Base-by-base conservation (phyloP, 1,140 invertebrate species). In the Frieseomelitta varia region DNA sequence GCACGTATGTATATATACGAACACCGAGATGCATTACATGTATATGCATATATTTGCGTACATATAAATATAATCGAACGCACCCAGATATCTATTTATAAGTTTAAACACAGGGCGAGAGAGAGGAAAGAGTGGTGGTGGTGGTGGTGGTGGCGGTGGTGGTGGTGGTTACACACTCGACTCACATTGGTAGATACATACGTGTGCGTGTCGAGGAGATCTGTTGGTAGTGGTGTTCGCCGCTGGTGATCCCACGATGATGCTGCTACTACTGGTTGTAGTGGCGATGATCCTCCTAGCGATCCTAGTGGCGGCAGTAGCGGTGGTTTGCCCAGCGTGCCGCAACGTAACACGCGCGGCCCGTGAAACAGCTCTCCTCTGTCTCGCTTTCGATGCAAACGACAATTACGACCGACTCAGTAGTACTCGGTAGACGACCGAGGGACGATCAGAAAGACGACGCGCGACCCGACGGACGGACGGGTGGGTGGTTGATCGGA, bases 71-170 rank as follows among this genome's bases (percentile, higher is more conserved):
- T 84, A 91, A 92, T 92, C 91, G 91, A 92, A 91, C 91, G 91
- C 88, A 91, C 91, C 92, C 90, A 91, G 91, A 91, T 92, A 92
- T 92, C 92, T 92, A 92, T 92, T 92, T 92, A 92, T 92, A 92
- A 90, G 77, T 91, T 90, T 90, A 90, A 84, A 84, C 79, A 89
- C 84, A 87, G 89, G 82, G 82, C 86, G 77, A 77, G 81, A 77
- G 81, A 77, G 81, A 79, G 68, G 83, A 77, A 87, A 81, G 69
- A 82, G 84, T 79, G 81, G 87, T 82, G 84, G 72, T 79, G 72
- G 53, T n/a, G n/a, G n/a, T n/a, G n/a, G n/a, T n/a, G n/a, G n/a
- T n/a, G n/a, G n/a, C n/a, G n/a, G 84, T 79, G 81, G 87, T 82
- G 84, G 72, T 80, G 78, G 83, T 80, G 67, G 78, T 56, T 78